These are phyloP conservation scores for Phocoena sinus DNA, from an alignment of 2,113 vertebrate genomes.

Conservation along the genomic window DNA sequence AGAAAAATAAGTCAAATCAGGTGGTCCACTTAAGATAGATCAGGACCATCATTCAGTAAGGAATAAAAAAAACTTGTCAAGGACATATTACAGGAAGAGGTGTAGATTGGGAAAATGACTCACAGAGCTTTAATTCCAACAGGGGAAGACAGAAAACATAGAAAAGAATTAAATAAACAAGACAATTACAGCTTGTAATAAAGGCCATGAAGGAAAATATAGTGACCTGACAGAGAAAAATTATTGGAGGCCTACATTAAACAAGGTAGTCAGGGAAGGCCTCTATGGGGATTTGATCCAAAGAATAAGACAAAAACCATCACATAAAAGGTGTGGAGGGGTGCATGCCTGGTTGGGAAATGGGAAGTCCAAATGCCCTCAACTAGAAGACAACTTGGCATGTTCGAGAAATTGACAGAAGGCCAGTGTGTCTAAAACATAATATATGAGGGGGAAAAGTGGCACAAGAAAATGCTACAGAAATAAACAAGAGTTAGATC, in stretches of 20 bases:
- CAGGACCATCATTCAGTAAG: not conserved
- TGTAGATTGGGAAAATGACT: not conserved
- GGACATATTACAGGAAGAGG: not conserved
- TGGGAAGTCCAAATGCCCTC: not conserved
- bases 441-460: not conserved
- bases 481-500: not conserved
- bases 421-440: not conserved
- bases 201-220: not conserved
- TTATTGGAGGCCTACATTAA: not conserved
- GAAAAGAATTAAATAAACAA: not conserved
- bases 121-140: not conserved
- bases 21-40: not conserved
- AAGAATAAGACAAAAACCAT: not conserved
- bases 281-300: not conserved
- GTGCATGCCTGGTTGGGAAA: not conserved
- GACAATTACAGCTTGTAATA: not conserved
- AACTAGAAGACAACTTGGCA: not conserved
- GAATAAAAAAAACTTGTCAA: not conserved
- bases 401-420: not conserved
- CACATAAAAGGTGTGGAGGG: not conserved
- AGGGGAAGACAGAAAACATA: not conserved
- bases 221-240: not conserved
- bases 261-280: not conserved
- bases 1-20: not conserved
- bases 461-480: not conserved